Evolutionary conservation across 2,797 vertebrate genomes (phyloP).

Genomic region (Staurois parvus): DNA sequence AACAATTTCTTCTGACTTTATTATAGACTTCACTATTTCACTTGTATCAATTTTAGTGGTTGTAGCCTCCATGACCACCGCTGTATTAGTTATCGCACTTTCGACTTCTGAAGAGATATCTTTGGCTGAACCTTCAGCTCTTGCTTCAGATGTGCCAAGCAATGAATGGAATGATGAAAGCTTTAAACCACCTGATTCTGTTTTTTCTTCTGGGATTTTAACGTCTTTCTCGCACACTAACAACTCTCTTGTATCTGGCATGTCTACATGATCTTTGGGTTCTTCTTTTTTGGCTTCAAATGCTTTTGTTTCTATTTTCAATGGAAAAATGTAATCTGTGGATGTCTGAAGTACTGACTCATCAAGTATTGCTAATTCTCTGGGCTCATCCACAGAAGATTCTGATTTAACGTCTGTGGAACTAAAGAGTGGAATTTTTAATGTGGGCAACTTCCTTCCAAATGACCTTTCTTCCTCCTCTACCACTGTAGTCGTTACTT

Average conservation of each 20-base stretch:
- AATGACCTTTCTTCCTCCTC: neutral
- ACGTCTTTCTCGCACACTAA: neutral
- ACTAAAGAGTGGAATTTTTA: neutral
- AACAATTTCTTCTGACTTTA: neutral
- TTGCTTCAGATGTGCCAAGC: slow-evolving; percentile 3
- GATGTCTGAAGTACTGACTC: neutral
- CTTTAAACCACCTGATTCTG: slow-evolving; percentile 1
- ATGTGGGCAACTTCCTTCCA: neutral
- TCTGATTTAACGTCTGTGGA: neutral
- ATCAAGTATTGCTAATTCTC: neutral
- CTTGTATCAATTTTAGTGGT: neutral
- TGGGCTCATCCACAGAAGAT: neutral
- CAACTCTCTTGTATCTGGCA: neutral
- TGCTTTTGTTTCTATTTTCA: neutral
- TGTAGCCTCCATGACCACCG: no score
- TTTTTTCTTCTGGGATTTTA: neutral
- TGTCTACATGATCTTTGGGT: neutral
- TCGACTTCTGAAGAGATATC: neutral
- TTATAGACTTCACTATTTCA: no score
- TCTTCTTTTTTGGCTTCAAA: neutral
- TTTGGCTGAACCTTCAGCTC: neutral
- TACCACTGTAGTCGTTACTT: neutral
- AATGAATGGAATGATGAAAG: neutral
- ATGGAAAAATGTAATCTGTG: neutral
- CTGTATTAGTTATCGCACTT: neutral